phyloP scores from a whole-genome alignment of 2,113 vertebrate genomes.

The Apodemus sylvaticus region DNA sequence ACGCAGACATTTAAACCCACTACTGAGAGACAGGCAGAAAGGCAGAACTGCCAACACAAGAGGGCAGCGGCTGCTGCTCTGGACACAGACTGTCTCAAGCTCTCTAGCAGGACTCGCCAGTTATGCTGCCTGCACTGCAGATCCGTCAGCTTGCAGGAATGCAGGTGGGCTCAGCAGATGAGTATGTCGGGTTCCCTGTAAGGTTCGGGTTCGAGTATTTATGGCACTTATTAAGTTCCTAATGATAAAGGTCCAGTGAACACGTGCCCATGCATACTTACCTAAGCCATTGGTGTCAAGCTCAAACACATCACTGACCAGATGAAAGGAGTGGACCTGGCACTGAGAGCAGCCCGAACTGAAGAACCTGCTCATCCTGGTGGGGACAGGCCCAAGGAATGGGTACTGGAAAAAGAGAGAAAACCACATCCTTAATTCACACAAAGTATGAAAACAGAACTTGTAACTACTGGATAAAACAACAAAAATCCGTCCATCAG shows the following conservation, averaged over 20 bases:
- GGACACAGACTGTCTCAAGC: background rate
- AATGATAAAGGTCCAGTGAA: constrained; percentile 14
- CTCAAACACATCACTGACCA: constrained; percentile 93
- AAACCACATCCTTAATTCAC: constrained; percentile 24
- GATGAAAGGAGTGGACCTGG: constrained; percentile 93
- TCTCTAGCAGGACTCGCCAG: background rate
- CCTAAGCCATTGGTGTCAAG: constrained; percentile 93
- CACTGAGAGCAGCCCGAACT: constrained; percentile 94
- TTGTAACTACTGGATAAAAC: background rate
- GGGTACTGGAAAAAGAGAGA: constrained; percentile 89
- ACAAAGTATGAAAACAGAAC: background rate
- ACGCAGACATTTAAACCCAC: background rate
- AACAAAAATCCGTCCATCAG: background rate
- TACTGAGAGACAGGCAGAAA: background rate
- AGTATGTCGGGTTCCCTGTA: background rate
- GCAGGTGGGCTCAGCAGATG: background rate
- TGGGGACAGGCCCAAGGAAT: constrained; percentile 94
- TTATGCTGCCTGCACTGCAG: background rate
- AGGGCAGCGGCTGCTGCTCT: background rate
- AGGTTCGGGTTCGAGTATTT: background rate
- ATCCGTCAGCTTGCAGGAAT: background rate
- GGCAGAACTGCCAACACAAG: background rate
- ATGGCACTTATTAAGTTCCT: background rate
- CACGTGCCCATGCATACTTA: constrained; percentile 79
- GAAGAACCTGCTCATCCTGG: constrained; percentile 92